These are phyloP conservation scores for cat (Felis catus) DNA, from an alignment of 2,113 vertebrate species.

Conservation along the genomic window F.catus_Fca126_mat1.0 CM031416.1:106725501-106726000, in stretches of 20 bases:
- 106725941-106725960: background rate
- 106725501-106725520: too few species aligned
- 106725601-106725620: background rate
- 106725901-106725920: background rate
- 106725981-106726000: rapidly evolving
- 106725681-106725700: background rate
- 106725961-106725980: rapidly evolving
- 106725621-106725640: background rate
- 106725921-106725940: rapidly evolving
- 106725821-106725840: background rate
- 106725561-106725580: background rate
- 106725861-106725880: background rate
- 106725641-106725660: background rate
- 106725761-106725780: background rate
- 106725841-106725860: background rate
- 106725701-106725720: background rate
- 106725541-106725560: background rate
- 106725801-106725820: background rate
- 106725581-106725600: too few species aligned
- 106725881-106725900: background rate
- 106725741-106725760: background rate
- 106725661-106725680: background rate
- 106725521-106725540: background rate
- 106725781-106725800: background rate
- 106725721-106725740: background rate